These are phyloP conservation scores for Rostratula benghalensis DNA, from an alignment of 2,113 vertebrate species.

Conservation along the genomic window DNA sequence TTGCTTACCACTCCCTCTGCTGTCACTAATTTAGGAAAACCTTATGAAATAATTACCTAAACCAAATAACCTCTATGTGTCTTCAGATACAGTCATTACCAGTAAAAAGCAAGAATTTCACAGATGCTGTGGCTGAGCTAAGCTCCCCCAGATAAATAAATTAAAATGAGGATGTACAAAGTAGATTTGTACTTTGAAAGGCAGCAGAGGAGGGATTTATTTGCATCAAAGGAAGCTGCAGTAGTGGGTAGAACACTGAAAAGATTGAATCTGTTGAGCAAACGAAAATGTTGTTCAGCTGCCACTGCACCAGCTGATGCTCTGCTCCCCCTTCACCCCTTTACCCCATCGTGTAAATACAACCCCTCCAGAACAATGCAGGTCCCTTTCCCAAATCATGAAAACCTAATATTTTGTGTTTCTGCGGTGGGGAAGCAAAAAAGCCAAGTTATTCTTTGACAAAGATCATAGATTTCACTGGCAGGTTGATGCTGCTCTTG, in stretches of 20 bases:
- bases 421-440: not conserved
- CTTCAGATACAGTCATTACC: not conserved
- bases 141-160: slow-evolving; percentile 29
- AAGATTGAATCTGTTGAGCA: slow-evolving; percentile 51
- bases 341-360: slow-evolving; percentile 19
- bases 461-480: not conserved
- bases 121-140: slow-evolving; percentile 29
- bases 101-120: slow-evolving; percentile 27
- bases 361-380: not conserved
- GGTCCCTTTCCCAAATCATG: not conserved
- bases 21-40: slow-evolving; percentile 26
- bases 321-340: not conserved
- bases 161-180: slow-evolving; percentile 15
- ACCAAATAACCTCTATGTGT: slow-evolving; percentile 9
- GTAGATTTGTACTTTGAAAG: slow-evolving; percentile 53
- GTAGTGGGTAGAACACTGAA: slow-evolving; percentile 39
- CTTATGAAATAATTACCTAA: slow-evolving; percentile 33
- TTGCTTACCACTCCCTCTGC: slow-evolving; percentile 8
- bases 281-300: slow-evolving; percentile 41
- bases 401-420: not conserved
- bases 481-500: not conserved
- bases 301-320: slow-evolving; percentile 15
- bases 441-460: not conserved
- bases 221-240: slow-evolving; percentile 57
- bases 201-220: slow-evolving; percentile 53